Base-by-base conservation (phyloP, 2,113 vertebrate genomes). In the Ranitomeya variabilis region DNA sequence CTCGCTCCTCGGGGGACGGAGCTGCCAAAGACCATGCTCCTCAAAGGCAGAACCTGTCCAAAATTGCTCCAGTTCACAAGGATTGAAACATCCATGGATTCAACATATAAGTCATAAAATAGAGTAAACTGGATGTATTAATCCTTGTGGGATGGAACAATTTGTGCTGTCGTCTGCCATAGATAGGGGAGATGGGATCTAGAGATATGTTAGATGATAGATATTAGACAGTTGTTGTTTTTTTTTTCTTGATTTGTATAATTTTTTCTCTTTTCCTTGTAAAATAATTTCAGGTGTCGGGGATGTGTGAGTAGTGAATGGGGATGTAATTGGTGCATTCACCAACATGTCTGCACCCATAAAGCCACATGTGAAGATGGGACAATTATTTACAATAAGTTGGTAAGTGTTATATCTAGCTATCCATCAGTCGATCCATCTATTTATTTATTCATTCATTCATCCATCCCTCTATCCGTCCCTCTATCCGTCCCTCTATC, bases 271-370 rank as follows among this genome's bases (percentile, higher is more conserved):
- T 37, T 66, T 21, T 67, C 62, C 52, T 52, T 83, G 6, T 67
- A 31, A 7, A 52, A 45, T 60, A 87, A 11, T 59, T 92, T 45
- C 91, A 99, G 98, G 83, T 99, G 98, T 91, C 97, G 94, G 66
- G 97, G 96, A 76, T 99, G 98, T 13, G 98, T 98, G 90, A 94
- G 95, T 92, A 99, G 97, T 91, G 95, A 89, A 55, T 99, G 98
- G 98, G 95, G 97, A 31, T 99, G 98, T 90, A 97, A 97, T 92
- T 99, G 98, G 98, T 99, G 98, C 13, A 93, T 99, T 89, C 97
- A 97, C 91, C 96, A 97, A 90, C 97, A 99, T 89, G 90, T 94
- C 13, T 99, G 98, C 80, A 98, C 98, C 4, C 97, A 99, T 93
- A 98, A 97, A 92, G 91, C 96, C 64, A 89, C 92, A 7, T 99